These are phyloP conservation scores for Pocota personata DNA, from an alignment of 2,888 invertebrate species.

Conservation along the genomic window DNA sequence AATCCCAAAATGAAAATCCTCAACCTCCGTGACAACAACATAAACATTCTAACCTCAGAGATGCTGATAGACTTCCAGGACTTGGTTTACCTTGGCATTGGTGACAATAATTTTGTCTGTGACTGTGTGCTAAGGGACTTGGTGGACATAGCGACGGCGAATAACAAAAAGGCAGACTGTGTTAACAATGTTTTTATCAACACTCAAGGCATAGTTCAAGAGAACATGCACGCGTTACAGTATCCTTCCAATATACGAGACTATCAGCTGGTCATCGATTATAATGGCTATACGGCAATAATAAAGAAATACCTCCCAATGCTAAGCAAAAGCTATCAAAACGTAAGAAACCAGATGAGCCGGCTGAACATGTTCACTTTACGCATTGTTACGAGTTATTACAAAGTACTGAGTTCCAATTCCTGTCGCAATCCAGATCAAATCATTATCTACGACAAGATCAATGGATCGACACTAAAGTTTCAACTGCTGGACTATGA, in stretches of 20 bases:
- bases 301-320: conserved; percentile 42
- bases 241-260: not conserved
- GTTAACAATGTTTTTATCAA: conserved; percentile 67
- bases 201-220: conserved; percentile 8
- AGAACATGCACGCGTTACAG: not conserved
- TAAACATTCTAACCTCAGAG: conserved; percentile 84
- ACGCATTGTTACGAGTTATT: conserved; percentile 6
- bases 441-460: conserved; percentile 53
- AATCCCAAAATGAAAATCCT: conserved; percentile 83
- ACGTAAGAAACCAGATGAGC: conserved; percentile 32
- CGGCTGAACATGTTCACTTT: conserved; percentile 12
- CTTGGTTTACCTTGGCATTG: conserved; percentile 83
- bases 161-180: conserved; percentile 78
- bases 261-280: not conserved
- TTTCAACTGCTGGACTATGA: conserved; percentile 81
- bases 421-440: conserved; percentile 52
- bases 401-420: conserved; percentile 8
- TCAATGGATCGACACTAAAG: conserved; percentile 75
- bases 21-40: conserved; percentile 84
- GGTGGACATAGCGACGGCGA: conserved; percentile 81
- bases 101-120: conserved; percentile 86
- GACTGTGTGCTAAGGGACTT: conserved; percentile 85
- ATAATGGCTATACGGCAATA: conserved; percentile 16
- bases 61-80: conserved; percentile 85
- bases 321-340: conserved; percentile 39